These are phyloP conservation scores for Nymphalis urticae DNA, from an alignment of 2,888 invertebrate species.

Conservation along the genomic window DNA sequence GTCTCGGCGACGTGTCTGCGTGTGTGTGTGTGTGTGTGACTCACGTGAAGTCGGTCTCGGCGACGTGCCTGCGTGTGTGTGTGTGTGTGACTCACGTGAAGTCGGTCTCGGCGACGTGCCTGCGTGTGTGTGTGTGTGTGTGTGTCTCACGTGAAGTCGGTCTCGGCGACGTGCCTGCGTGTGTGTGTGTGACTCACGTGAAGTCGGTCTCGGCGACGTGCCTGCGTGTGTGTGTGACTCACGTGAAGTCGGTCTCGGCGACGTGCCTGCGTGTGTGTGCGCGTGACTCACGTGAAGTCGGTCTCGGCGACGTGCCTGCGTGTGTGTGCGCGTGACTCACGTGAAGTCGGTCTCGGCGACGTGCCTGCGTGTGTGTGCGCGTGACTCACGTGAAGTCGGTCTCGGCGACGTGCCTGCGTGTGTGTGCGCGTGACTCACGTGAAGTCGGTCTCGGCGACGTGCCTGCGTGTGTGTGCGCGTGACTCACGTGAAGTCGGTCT, in stretches of 20 bases:
- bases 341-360: no score
- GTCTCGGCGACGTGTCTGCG: no score
- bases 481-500: slow-evolving; percentile 63
- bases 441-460: slow-evolving; percentile 67
- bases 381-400: slow-evolving; percentile 61
- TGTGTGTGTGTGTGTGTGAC: neutral
- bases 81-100: slow-evolving; percentile 53
- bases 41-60: slow-evolving; percentile 67
- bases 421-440: slow-evolving; percentile 49
- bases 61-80: slow-evolving; percentile 59
- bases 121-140: slow-evolving; percentile 32
- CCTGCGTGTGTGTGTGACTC: neutral
- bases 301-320: slow-evolving; percentile 62
- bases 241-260: no score
- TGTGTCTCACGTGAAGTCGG: slow-evolving; percentile 60
- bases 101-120: slow-evolving; percentile 65
- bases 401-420: slow-evolving; percentile 61
- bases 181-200: neutral
- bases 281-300: slow-evolving; percentile 59
- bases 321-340: neutral
- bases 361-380: neutral
- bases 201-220: neutral
- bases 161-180: slow-evolving; percentile 44
- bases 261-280: neutral
- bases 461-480: slow-evolving; percentile 42